Evolutionary conservation across 2,888 invertebrate genomes (phyloP).

Genomic region (Scaeva pyrastri): DNA sequence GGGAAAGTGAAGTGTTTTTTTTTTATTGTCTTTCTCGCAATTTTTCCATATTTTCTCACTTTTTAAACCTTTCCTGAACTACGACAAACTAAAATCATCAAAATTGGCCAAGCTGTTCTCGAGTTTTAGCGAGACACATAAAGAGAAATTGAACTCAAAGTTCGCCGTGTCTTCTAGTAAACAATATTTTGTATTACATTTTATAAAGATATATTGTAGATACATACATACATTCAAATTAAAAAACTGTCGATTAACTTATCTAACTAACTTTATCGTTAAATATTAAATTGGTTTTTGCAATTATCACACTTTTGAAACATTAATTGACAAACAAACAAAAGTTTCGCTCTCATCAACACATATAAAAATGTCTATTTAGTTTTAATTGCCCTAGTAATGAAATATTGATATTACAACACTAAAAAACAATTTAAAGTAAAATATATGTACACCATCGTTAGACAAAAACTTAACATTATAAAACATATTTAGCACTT

Average conservation of each 20-base stretch:
- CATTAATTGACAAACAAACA: not conserved
- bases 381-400: not conserved
- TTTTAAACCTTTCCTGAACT: no score
- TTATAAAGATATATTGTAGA: no score
- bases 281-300: not conserved
- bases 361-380: not conserved
- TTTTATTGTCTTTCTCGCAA: no score
- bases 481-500: constrained; percentile 21
- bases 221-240: no score
- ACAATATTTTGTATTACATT: no score
- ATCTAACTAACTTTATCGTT: not conserved
- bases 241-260: not conserved
- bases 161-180: no score
- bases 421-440: not conserved
- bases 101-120: no score
- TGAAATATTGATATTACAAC: not conserved
- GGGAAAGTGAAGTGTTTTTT: no score
- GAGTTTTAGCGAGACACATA: no score
- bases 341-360: not conserved
- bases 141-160: no score
- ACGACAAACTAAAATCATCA: no score
- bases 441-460: not conserved
- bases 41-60: no score
- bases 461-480: not conserved
- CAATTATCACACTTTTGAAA: not conserved